Evolutionary conservation across 2,113 vertebrate genomes (phyloP), one percentile per base, ranked within the genome.

Genomic region (Oreochromis tanganicae): DNA sequence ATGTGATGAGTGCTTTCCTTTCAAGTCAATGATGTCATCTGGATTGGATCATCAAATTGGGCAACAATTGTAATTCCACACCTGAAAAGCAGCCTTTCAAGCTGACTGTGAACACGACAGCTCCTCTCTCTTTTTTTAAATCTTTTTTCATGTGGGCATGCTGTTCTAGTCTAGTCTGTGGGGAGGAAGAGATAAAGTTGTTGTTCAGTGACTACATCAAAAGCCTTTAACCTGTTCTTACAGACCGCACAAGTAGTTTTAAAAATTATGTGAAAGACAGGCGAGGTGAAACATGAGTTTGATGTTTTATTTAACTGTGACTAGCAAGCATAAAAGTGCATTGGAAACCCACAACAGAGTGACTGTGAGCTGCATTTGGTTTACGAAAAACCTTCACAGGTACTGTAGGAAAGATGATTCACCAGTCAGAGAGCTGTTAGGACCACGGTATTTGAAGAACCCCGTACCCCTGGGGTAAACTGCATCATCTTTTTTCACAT

Each of bases 31-130:
- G 93, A 95, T 71, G 14, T 93, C 92, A 91, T 63, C 87, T 59
- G 68, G 81, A 55, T 79, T 79, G 56, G 55, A 91, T 91, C 81
- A 81, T 93, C 81, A 83, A 88, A 61, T 81, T 84, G 38, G 34
- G 63, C 87, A 90, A 41, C 81, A 94, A 57, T 87, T 85, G 92
- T 80, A 92, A 93, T 81, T 85, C 93, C 80, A 91, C 92, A 95
- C 95, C 91, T 95, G 83, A 89, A 91, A 93, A 93, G 80, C 75
- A 84, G 54, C 84, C 85, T 86, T 89, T 95, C 85, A 93, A 88
- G 68, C 83, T 17, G 46, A 14, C 88, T 86, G 78, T 59, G 83
- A 89, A 82, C 85, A 84, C 10, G 56, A 88, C 85, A 87, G 55
- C 63, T 88, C 80, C 48, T n/a, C 81, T 90, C 78, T 63, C n/a